phyloP scores from a whole-genome alignment of 2,113 vertebrate genomes.

The Gnathonemus longibarbis region DNA sequence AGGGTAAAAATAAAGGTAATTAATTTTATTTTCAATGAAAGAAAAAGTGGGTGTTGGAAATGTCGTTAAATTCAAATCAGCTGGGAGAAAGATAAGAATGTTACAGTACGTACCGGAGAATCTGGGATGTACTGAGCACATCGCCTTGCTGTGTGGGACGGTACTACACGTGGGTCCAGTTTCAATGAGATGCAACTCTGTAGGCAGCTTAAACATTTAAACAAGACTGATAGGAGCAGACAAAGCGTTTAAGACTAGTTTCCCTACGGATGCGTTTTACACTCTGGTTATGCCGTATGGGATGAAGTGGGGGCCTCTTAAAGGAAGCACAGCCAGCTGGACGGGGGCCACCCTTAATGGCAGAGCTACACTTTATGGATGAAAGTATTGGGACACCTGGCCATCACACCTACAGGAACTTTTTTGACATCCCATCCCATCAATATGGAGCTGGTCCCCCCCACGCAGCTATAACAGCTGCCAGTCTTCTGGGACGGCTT shows the following conservation, averaged over 20 bases:
- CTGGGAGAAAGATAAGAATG: neutral
- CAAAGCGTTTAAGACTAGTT: neutral
- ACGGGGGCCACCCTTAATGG: neutral
- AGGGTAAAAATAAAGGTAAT: neutral
- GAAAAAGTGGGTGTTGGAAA: neutral
- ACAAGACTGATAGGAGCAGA: neutral
- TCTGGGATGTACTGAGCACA: neutral
- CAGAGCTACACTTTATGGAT: neutral
- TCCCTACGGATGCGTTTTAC: neutral
- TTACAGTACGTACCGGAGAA: neutral
- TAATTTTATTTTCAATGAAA: conserved; percentile 1
- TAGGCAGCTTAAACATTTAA: neutral
- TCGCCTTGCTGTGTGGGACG: neutral
- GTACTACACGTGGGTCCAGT: too few species aligned
- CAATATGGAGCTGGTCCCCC: neutral
- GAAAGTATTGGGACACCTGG: neutral
- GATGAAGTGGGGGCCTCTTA: neutral
- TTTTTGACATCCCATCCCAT: neutral
- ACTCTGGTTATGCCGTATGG: neutral
- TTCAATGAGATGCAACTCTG: neutral
- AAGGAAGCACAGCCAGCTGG: neutral
- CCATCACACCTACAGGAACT: too few species aligned
- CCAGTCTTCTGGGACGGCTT: neutral
- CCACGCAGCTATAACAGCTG: neutral
- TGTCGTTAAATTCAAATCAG: neutral